A percentile compares a stretch with the other conserved stretches of the same genome.
phyloP scores from a whole-genome alignment of 2,888 invertebrate species.

The Malthinus seriepunctatus region DNA sequence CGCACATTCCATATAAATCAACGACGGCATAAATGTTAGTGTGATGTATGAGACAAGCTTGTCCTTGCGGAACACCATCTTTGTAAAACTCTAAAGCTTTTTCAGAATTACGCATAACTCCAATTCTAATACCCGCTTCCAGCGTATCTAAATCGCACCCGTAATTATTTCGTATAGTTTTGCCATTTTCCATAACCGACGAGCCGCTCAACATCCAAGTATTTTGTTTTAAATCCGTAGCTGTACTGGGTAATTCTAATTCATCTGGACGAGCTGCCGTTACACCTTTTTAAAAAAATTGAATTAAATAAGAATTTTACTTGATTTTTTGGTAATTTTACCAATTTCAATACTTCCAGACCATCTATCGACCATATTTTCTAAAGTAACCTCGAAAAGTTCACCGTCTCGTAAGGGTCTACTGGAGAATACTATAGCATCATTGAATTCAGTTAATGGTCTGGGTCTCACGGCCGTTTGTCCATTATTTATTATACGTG shows the following conservation, averaged over 20 bases:
- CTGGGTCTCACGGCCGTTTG: conserved; percentile 84
- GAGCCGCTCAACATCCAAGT: conserved; percentile 93
- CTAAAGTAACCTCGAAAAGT: conserved; percentile 88
- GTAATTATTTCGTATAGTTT: conserved; percentile 83
- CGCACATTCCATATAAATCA: conserved; percentile 93
- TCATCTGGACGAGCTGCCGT: conserved; percentile 90
- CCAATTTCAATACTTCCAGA: conserved; percentile 90
- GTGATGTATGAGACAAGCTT: conserved; percentile 79
- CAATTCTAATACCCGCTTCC: conserved; percentile 77
- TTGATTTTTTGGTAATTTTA: conserved; percentile 42
- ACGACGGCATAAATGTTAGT: conserved; percentile 90
- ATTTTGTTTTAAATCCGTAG: conserved; percentile 88
- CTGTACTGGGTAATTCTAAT: conserved; percentile 83
- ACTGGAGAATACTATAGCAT: conserved; percentile 90
- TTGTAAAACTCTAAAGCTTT: conserved; percentile 83
- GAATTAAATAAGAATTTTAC: background rate
- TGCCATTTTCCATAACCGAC: conserved; percentile 89
- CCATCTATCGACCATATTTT: conserved; percentile 92
- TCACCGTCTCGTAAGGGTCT: conserved; percentile 87
- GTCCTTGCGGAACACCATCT: conserved; percentile 85
- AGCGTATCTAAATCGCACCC: conserved; percentile 83
- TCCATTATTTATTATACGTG: conserved; percentile 80
- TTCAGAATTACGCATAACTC: conserved; percentile 87
- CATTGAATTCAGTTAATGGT: conserved; percentile 90
- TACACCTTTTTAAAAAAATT: conserved; percentile 60